These are phyloP conservation scores for Panorpa germanica DNA, from an alignment of 2,888 invertebrate genomes.

Conservation along the genomic window DNA sequence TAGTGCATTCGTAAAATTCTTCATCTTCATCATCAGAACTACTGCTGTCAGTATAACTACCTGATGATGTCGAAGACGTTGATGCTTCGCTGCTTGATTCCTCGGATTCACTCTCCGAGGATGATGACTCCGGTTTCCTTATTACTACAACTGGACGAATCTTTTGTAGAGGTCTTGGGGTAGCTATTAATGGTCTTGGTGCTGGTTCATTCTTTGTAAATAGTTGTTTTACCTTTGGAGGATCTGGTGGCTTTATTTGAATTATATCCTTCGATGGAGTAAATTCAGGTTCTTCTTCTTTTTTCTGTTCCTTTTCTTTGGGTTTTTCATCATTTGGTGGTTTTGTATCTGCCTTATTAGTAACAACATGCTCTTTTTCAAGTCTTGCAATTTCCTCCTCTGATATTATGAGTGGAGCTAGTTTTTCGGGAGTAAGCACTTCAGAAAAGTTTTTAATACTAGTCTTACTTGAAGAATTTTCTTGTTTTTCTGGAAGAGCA, in stretches of 20 bases:
- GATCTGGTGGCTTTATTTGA: not conserved
- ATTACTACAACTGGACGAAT: conserved; percentile 15
- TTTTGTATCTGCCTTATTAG: not conserved
- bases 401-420: not conserved
- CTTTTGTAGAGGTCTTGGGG: conserved; percentile 39
- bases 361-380: not conserved
- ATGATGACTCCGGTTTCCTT: not conserved
- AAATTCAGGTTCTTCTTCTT: not conserved
- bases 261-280: too few species aligned
- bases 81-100: too few species aligned
- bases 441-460: not conserved
- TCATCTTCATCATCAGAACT: too few species aligned
- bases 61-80: too few species aligned
- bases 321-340: not conserved
- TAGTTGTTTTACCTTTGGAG: conserved; percentile 1
- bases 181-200: conserved; percentile 34
- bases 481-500: not conserved
- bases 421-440: not conserved
- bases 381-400: not conserved
- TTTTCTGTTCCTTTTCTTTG: not conserved
- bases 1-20: conserved; percentile 16
- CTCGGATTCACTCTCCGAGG: not conserved
- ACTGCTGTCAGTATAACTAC: too few species aligned
- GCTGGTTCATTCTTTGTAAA: conserved; percentile 25
- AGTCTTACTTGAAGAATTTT: conserved; percentile 1